phyloP scores from a whole-genome alignment of 2,113 vertebrate genomes.

The Athene cunicularia region DNA sequence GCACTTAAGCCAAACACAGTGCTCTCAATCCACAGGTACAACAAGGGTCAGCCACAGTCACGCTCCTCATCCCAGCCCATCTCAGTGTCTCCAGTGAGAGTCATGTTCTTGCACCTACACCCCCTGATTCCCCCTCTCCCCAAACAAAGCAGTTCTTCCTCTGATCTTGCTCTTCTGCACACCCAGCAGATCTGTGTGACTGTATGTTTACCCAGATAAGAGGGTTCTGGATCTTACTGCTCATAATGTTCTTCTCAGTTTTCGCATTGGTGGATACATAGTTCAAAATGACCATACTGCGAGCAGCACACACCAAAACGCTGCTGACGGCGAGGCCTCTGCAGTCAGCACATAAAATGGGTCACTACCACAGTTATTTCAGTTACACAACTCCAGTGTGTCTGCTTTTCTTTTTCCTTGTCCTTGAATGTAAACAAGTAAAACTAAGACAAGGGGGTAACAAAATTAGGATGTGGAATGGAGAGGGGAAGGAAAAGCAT shows the following conservation, averaged over 20 bases:
- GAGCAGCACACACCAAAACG: neutral
- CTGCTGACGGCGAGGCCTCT: neutral
- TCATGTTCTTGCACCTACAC: neutral
- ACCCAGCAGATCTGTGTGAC: neutral
- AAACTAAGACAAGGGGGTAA: neutral
- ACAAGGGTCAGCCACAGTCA: neutral
- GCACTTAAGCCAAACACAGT: neutral
- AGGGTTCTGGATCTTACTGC: neutral
- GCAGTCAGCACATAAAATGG: constrained; percentile 21
- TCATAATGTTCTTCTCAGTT: neutral
- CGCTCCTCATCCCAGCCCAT: fast-evolving
- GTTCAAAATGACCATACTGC: fast-evolving
- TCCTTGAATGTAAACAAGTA: neutral
- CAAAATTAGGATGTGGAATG: neutral
- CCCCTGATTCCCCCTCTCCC: neutral
- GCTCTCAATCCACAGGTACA: neutral
- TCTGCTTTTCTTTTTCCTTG: neutral
- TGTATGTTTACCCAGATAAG: fast-evolving
- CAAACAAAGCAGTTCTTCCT: neutral
- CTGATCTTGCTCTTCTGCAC: neutral
- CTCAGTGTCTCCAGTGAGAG: neutral
- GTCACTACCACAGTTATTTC: neutral
- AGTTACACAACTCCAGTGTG: neutral
- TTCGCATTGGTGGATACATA: neutral
- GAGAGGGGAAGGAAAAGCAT: neutral